phyloP scores from a whole-genome alignment of 2,113 vertebrate genomes.

The Vulpes vulpes region DNA sequence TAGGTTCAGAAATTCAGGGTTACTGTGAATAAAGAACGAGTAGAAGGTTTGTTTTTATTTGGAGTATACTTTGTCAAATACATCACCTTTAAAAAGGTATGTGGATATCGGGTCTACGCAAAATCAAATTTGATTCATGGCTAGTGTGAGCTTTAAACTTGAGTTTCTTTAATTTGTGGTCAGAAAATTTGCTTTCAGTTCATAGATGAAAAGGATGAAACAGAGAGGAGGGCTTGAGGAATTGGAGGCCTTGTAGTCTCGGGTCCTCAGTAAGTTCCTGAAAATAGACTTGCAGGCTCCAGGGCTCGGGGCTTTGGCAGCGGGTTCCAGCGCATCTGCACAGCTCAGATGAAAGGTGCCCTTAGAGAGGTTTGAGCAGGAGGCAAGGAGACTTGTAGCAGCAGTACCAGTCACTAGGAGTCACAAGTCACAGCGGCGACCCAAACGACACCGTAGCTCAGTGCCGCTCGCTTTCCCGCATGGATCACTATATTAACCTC shows the following conservation, averaged over 20 bases:
- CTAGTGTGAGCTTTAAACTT: constrained; percentile 43
- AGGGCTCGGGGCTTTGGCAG: neutral
- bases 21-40: neutral
- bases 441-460: neutral
- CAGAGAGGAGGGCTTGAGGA: neutral
- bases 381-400: neutral
- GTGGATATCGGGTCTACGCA: neutral
- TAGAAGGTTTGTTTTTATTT: constrained; percentile 22
- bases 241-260: constrained; percentile 4
- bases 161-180: constrained; percentile 35
- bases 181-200: constrained; percentile 48
- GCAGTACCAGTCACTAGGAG: neutral
- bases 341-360: neutral
- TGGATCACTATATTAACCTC: constrained; percentile 63
- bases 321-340: neutral
- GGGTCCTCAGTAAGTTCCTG: neutral
- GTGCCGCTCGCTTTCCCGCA: constrained; percentile 26
- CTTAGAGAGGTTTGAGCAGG: neutral
- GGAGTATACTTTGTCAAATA: constrained; percentile 55
- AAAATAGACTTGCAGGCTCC: neutral
- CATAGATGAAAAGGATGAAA: neutral
- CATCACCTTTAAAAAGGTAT: constrained; percentile 30
- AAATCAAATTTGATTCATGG: constrained; percentile 55
- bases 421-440: neutral
- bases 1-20: constrained; percentile 17